Percentiles rank a stretch among this genome's conserved stretches.
phyloP scores from a whole-genome alignment of 2,113 vertebrate species.

The Pandion haliaetus region DNA sequence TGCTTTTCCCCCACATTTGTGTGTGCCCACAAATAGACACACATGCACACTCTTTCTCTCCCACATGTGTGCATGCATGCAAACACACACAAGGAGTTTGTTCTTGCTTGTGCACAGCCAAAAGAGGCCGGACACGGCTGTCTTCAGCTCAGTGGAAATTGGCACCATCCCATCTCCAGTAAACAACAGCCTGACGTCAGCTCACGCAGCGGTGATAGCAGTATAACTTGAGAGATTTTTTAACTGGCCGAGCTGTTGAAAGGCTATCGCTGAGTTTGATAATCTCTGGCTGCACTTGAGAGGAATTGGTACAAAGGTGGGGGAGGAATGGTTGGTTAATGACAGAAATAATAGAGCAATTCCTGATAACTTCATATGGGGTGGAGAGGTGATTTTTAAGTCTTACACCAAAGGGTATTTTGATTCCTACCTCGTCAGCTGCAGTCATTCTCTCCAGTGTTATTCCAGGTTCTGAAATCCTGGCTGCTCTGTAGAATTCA shows the following conservation, averaged over 20 bases:
- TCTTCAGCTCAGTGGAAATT: slow-evolving; percentile 73
- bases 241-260: slow-evolving; percentile 52
- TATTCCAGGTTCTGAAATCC: background rate
- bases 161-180: slow-evolving; percentile 69
- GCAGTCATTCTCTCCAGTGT: background rate
- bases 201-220: slow-evolving; percentile 12
- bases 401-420: background rate
- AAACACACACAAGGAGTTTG: slow-evolving; percentile 39
- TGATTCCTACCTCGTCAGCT: background rate
- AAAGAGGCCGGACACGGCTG: slow-evolving; percentile 45
- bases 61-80: background rate
- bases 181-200: slow-evolving; percentile 75
- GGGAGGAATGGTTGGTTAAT: slow-evolving; percentile 24
- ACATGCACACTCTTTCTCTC: background rate
- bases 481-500: background rate
- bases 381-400: background rate
- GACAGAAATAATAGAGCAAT: slow-evolving; percentile 62
- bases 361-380: slow-evolving; percentile 29
- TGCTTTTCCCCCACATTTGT: rapidly evolving
- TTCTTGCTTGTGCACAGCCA: slow-evolving; percentile 33
- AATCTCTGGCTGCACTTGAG: slow-evolving; percentile 64
- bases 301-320: background rate
- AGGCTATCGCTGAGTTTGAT: slow-evolving; percentile 64
- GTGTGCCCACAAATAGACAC: background rate
- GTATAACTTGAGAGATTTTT: slow-evolving; percentile 60